phyloP scores from a whole-genome alignment of 1,140 invertebrate species.

The Lucilia cuprina region DNA sequence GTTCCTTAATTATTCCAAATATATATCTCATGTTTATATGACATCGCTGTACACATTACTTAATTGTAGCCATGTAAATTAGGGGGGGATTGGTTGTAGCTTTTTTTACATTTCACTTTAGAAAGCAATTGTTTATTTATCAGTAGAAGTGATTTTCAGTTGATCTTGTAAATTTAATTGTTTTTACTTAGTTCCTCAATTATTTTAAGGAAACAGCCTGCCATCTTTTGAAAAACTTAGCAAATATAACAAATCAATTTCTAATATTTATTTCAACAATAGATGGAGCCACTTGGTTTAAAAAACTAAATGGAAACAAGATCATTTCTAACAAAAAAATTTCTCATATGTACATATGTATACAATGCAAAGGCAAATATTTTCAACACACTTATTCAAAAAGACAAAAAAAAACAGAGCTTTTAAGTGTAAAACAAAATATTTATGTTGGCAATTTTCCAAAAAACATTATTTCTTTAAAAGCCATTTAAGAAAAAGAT shows the following conservation, averaged over 20 bases:
- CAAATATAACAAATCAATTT: background rate
- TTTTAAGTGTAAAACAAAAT: conserved; percentile 12
- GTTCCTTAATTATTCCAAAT: no score
- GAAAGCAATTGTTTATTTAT: no score
- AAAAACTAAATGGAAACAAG: background rate
- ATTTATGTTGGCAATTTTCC: conserved; percentile 9
- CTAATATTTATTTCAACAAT: background rate
- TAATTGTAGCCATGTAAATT: no score
- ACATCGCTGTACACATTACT: no score
- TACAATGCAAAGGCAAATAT: no score
- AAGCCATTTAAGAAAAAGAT: background rate
- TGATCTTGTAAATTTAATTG: no score
- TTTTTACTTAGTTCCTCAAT: no score
- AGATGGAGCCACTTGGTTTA: background rate
- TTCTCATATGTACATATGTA: no score
- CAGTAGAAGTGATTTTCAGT: no score
- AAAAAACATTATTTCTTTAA: background rate
- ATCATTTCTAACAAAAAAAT: background rate
- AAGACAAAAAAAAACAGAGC: background rate
- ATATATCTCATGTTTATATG: no score
- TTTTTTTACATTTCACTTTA: no score
- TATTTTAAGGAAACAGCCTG: background rate
- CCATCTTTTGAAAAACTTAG: background rate
- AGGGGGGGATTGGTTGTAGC: no score
- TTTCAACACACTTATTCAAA: background rate